Base-by-base conservation (phyloP, 2,888 invertebrate genomes). In the Caenorhabditis sp. region DNA sequence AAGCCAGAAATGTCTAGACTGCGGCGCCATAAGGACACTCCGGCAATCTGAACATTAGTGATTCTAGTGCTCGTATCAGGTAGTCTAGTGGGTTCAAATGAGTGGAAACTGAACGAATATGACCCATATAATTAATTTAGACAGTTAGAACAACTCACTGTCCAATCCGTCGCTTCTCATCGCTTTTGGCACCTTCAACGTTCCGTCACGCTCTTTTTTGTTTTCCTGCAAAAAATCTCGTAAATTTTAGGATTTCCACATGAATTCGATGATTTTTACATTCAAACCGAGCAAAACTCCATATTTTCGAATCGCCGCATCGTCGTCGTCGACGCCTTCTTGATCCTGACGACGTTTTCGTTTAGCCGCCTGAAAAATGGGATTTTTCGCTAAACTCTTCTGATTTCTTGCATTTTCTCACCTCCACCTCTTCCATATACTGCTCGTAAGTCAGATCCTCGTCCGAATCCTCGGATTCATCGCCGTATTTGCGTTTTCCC, bases 361-460 rank as follows among this genome's bases (percentile, higher is more conserved):
- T 8, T 65, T 70, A 0, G 62, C 63, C 13, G 22, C 17, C 59
- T 73, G 35, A 0, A 55, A 46, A 17, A 41, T 35, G 24, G 20
- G 0, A 9, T 58, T 41, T 37, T 37, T 45, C 15, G 30, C 11
- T 11, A 48, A 39, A 55, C 4, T 27, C 20, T n/a, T n/a, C n/a
- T n/a, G n/a, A n/a, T n/a, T n/a, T n/a, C n/a, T n/a, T n/a, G n/a
- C n/a, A n/a, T n/a, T n/a, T n/a, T n/a, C n/a, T n/a, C 26, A 78
- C 80, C 55, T 79, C 53, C 41, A 79, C 79, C 32, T 82, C 78
- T 37, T 82, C 61, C 35, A 80, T 30, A 56, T 78, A 82, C 35
- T 82, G 73, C 30, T 80, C 79, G 56, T 82, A 82, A 1, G 79
- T 78, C 26, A 82, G 22, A 22, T 79, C 79, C 9, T 75, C 79